Evolutionary conservation across 2,797 vertebrate species (phyloP).

Genomic region (Acropternis orthonyx): DNA sequence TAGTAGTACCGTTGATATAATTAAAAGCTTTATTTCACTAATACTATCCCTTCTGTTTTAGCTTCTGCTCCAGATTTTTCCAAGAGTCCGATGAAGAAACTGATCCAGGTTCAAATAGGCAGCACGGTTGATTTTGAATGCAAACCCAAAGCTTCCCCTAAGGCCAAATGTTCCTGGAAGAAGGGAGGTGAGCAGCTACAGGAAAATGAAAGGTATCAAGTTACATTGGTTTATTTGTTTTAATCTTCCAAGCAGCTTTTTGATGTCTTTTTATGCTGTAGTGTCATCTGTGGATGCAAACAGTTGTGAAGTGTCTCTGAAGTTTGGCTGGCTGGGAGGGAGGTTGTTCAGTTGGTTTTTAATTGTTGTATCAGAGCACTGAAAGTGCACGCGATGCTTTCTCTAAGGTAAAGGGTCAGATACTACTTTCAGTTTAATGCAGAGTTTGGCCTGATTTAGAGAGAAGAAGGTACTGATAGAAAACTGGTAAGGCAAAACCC

Average conservation of each 20-base stretch:
- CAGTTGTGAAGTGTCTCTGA: not conserved
- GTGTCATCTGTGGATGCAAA: not conserved
- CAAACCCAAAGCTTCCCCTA: conserved; percentile 90
- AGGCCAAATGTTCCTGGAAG: conserved; percentile 89
- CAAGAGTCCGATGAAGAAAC: conserved; percentile 83
- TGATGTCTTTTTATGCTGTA: not conserved
- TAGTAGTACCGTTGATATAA: not conserved
- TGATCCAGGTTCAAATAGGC: conserved; percentile 89
- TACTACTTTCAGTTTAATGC: not conserved
- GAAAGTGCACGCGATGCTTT: not conserved
- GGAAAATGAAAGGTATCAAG: conserved; percentile 86
- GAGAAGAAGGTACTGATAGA: not conserved
- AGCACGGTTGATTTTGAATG: conserved; percentile 90
- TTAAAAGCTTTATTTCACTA: not conserved
- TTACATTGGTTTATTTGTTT: conserved; percentile 38
- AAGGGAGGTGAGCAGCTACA: conserved; percentile 86
- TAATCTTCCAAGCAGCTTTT: not conserved
- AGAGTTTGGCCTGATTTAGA: not conserved
- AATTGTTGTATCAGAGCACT: not conserved
- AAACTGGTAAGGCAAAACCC: not conserved
- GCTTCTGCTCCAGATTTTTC: conserved; percentile 93
- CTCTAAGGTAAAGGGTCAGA: not conserved
- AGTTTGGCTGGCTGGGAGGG: not conserved
- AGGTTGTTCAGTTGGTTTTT: not conserved
- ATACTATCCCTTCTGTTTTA: conserved; percentile 45